A percentile compares a stretch with the other conserved stretches of the same genome.
Evolutionary conservation across 2,113 vertebrate species (phyloP).

Genomic region (Microcebus jonahi): DNA sequence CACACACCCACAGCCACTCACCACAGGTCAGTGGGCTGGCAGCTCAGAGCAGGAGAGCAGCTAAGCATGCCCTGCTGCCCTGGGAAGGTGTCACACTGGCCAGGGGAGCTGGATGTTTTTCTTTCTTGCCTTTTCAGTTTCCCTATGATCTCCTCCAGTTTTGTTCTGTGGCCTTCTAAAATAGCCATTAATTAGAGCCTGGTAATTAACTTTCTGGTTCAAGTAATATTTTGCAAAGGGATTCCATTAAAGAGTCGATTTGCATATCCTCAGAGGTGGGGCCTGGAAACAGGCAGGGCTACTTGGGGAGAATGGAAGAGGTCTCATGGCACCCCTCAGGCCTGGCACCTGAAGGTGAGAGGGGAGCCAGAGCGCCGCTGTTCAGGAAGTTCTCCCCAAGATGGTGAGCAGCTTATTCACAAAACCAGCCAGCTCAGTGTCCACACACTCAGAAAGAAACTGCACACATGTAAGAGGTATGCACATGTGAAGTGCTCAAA

Average conservation of each 20-base stretch:
- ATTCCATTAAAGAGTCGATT: constrained; percentile 79
- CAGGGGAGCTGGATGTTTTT: neutral
- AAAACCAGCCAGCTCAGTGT: neutral
- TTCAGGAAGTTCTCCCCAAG: neutral
- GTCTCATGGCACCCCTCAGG: neutral
- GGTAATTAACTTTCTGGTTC: constrained; percentile 87
- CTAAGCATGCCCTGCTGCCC: neutral
- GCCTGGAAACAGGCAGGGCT: constrained; percentile 55
- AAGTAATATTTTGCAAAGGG: constrained; percentile 82
- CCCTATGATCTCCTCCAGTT: constrained; percentile 40
- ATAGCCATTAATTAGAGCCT: constrained; percentile 83
- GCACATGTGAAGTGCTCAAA: neutral
- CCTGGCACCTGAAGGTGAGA: neutral
- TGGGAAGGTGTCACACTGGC: neutral
- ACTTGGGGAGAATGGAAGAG: neutral
- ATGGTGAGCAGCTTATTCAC: neutral
- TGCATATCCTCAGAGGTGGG: constrained; percentile 75
- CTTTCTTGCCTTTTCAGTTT: constrained; percentile 30
- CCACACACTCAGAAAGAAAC: neutral
- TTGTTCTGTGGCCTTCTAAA: constrained; percentile 77
- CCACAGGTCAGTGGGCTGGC: neutral
- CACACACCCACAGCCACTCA: neutral
- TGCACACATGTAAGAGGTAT: neutral
- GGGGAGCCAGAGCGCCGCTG: neutral
- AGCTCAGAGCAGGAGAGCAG: neutral